These are phyloP conservation scores for Mustelus asterias DNA, from an alignment of 2,113 vertebrate genomes.

Conservation along the genomic window DNA sequence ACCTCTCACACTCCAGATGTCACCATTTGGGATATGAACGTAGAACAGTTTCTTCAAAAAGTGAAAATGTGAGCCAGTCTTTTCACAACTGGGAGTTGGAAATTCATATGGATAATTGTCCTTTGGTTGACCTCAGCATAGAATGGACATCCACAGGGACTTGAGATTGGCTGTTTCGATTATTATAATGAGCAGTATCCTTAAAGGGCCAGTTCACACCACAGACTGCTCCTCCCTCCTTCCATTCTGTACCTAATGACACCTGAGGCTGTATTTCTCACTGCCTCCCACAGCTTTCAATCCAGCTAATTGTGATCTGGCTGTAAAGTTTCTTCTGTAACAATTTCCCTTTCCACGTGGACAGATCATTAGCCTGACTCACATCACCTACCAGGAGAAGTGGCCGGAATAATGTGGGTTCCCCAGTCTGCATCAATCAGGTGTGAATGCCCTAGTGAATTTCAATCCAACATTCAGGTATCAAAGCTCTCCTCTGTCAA, in stretches of 20 bases:
- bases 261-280: neutral
- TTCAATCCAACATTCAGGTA: neutral
- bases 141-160: neutral
- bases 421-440: neutral
- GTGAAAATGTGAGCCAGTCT: neutral
- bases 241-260: neutral
- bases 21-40: neutral
- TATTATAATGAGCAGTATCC: neutral
- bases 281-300: neutral
- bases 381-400: neutral
- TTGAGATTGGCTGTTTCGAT: neutral
- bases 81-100: neutral
- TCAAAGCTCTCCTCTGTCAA: neutral
- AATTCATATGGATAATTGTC: neutral
- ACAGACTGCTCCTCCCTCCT: neutral
- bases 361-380: neutral
- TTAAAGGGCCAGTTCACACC: neutral
- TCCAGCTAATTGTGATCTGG: neutral
- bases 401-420: neutral
- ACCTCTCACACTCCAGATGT: neutral
- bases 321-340: neutral
- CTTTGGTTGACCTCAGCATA: neutral
- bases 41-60: neutral
- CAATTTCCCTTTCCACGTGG: neutral
- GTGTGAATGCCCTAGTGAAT: neutral